Conservation (phyloP, 2,888 invertebrate species). For the Trissolcus japonicus region DNA sequence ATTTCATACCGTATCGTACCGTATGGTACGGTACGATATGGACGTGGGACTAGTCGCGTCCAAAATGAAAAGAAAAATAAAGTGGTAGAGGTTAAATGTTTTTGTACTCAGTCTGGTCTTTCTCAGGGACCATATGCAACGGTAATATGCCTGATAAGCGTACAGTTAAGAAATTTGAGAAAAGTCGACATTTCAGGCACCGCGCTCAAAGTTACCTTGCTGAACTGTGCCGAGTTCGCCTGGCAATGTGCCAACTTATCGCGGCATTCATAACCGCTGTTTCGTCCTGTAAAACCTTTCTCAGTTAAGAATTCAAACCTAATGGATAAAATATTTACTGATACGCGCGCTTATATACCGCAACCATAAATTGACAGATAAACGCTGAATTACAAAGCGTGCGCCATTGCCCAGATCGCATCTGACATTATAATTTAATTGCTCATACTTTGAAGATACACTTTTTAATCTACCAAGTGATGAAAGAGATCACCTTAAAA, state of each 20-base stretch:
- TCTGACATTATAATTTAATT: slow-evolving; percentile 25
- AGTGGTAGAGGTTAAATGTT: slow-evolving; percentile 37
- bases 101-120: slow-evolving; percentile 34
- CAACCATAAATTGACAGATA: slow-evolving; percentile 43
- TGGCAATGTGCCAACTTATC: slow-evolving; percentile 68
- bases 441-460: neutral
- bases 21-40: too few species aligned
- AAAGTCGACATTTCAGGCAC: slow-evolving; percentile 27
- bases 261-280: slow-evolving; percentile 71
- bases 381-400: slow-evolving; percentile 30
- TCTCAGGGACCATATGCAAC: slow-evolving; percentile 46
- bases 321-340: slow-evolving; percentile 51
- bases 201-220: slow-evolving; percentile 39
- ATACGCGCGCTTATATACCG: slow-evolving; percentile 23
- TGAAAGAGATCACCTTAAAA: neutral
- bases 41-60: too few species aligned
- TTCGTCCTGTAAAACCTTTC: slow-evolving; percentile 51
- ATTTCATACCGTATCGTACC: too few species aligned
- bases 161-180: slow-evolving; percentile 54
- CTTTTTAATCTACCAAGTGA: neutral
- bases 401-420: slow-evolving; percentile 11
- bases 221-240: slow-evolving; percentile 44
- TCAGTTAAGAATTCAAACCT: slow-evolving; percentile 46
- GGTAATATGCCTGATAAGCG: slow-evolving; percentile 49
- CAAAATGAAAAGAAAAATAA: too few species aligned